These are phyloP conservation scores for Apogon hyalosoma DNA, from an alignment of 2,797 vertebrate genomes.

Conservation along the genomic window DNA sequence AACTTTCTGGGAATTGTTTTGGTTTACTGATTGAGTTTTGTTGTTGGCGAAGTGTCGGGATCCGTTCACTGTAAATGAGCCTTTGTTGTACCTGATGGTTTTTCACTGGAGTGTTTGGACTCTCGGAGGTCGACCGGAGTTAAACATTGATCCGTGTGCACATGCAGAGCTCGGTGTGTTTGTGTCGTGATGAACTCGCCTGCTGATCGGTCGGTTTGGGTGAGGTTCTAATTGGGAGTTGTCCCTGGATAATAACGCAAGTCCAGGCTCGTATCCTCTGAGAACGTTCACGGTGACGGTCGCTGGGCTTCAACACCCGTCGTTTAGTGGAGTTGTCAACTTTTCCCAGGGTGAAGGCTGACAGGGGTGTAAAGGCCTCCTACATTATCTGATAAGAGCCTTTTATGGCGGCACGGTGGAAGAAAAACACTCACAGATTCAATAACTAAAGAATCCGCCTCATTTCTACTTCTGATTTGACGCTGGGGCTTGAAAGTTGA, in stretches of 20 bases:
- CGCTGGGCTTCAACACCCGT: background rate
- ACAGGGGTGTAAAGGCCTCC: constrained; percentile 52
- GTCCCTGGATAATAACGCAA: constrained; percentile 52
- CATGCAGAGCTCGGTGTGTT: constrained; percentile 47
- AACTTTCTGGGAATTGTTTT: too few species aligned
- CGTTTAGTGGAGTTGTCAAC: constrained; percentile 16
- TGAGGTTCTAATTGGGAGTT: constrained; percentile 61
- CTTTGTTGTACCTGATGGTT: background rate
- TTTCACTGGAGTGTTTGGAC: constrained; percentile 10
- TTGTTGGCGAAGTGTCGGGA: too few species aligned
- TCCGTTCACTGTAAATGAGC: too few species aligned
- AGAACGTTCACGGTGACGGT: background rate
- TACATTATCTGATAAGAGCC: constrained; percentile 52
- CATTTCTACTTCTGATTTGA: background rate
- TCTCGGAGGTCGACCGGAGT: constrained; percentile 47
- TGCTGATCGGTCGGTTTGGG: too few species aligned
- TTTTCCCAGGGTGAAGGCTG: constrained; percentile 27
- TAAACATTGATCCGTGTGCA: constrained; percentile 77
- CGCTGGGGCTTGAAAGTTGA: background rate
- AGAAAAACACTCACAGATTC: background rate
- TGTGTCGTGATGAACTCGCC: too few species aligned
- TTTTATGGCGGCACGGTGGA: constrained; percentile 41
- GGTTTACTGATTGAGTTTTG: too few species aligned
- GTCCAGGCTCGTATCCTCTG: constrained; percentile 61
- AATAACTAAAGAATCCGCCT: background rate